Base-by-base conservation (phyloP, 2,797 vertebrate species). In the Malurus leucopterus region DNA sequence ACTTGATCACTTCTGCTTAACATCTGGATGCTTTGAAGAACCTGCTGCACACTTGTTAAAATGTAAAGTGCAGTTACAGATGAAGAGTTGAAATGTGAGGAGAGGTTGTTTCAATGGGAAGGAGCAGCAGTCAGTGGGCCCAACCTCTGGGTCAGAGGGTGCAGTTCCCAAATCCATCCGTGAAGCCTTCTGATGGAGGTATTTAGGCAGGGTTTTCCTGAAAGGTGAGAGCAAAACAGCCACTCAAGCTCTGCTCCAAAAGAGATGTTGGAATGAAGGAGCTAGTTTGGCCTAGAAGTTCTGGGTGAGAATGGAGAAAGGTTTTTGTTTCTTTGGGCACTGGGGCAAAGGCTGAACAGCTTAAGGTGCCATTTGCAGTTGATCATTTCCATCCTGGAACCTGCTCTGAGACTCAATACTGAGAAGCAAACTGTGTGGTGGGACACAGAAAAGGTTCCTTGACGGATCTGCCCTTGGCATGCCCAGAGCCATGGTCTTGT, bases 391-490 rank as follows among this genome's bases (percentile, higher is more conserved):
- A 44, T 75, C 13, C 20, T 53, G 6, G 47, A 87, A 30, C 7
- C 19, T 89, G 11, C 29, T 7, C 23, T 34, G 47, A 18, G 15
- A 57, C 36, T 90, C 30, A 49, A 9, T 15, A n/a, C 15, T 46
- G 44, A 40, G 36, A n/a, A 72, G 29, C 4, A 69, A 76, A 51
- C 4, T 10, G 6, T 81, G 62, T 41, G 13, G 51, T 47, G 30
- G 13, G 36, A 11, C 20, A 6, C 1, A 49, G 26, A 41, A 14
- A 50, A 2, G 12, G 46, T 7, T 23, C 4, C 5, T 1, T 3
- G 7, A 29, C 1, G 5, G 19, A 13, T 51, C 21, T 57, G 23
- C 29, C n/a, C 23, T 64, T 68, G 0, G 0, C 0, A 4, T 57
- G 17, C 43, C 4, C 0, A 15, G 13, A n/a, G 6, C 10, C 15